These are phyloP conservation scores for Lepisosteus osseus DNA, from an alignment of 2,113 vertebrate species.

Conservation along the genomic window DNA sequence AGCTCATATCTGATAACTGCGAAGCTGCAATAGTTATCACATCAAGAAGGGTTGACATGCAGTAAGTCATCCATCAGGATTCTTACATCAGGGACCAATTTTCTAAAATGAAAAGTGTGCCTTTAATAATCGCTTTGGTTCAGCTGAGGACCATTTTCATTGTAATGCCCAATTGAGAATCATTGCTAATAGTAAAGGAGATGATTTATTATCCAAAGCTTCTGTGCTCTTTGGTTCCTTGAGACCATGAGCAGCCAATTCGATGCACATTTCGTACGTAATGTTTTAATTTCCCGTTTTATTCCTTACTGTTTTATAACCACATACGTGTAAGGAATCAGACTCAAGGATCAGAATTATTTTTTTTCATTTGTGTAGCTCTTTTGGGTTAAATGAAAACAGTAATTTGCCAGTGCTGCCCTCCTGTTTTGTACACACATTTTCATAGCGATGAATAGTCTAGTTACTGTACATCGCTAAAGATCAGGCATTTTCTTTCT, in stretches of 20 bases:
- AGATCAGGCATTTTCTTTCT: too few species aligned
- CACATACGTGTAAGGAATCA: too few species aligned
- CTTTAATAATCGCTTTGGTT: conserved; percentile 10
- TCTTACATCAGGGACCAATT: conserved; percentile 11
- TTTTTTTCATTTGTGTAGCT: too few species aligned
- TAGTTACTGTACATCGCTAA: too few species aligned
- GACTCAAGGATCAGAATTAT: too few species aligned
- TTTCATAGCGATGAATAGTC: too few species aligned
- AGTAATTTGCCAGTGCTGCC: too few species aligned
- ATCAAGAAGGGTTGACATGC: not conserved
- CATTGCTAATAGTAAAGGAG: conserved; percentile 17
- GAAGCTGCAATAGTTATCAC: not conserved
- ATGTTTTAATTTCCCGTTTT: too few species aligned
- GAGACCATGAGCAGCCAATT: not conserved
- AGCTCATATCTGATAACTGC: too few species aligned
- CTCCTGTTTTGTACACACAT: too few species aligned
- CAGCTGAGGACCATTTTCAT: conserved; percentile 10
- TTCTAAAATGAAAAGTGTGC: not conserved
- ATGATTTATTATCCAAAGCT: conserved; percentile 8
- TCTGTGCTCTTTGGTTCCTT: not conserved
- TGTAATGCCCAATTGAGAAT: conserved; percentile 17
- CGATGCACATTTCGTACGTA: not conserved
- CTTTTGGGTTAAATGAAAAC: too few species aligned
- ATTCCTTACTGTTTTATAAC: too few species aligned
- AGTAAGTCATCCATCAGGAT: not conserved